A percentile compares a stretch with the other conserved stretches of the same genome.
Evolutionary conservation across 2,797 vertebrate species (phyloP).

Genomic region (Psittacula derbiana): DNA sequence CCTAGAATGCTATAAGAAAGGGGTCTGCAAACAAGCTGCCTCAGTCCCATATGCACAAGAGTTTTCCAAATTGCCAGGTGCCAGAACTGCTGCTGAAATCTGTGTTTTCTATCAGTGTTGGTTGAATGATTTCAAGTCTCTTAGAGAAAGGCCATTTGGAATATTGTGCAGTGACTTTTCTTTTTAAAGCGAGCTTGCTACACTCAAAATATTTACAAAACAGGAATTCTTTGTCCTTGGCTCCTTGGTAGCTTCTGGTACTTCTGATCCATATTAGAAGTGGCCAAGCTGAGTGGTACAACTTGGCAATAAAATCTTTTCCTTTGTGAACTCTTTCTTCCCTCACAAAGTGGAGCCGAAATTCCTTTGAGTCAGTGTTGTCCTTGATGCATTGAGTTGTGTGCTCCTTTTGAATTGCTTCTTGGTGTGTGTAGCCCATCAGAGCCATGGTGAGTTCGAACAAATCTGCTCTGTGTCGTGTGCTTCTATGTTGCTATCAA

Average conservation of each 20-base stretch:
- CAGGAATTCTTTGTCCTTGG: neutral
- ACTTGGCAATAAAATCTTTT: conserved; percentile 38
- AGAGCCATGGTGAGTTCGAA: conserved; percentile 16
- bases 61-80: conserved; percentile 28
- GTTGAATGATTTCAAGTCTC: neutral
- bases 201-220: neutral
- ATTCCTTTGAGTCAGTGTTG: conserved; percentile 14
- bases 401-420: conserved; percentile 4
- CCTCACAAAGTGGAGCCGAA: neutral
- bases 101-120: conserved; percentile 17
- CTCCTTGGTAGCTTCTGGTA: neutral
- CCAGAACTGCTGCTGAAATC: conserved; percentile 34
- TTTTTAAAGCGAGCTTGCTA: neutral
- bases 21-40: conserved; percentile 14
- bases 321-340: conserved; percentile 15
- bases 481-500: conserved; percentile 10
- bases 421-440: neutral
- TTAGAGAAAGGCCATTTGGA: neutral
- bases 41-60: conserved; percentile 2
- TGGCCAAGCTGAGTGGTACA: conserved; percentile 5
- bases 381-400: neutral
- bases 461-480: neutral
- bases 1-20: neutral
- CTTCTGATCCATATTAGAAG: neutral
- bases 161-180: neutral